These are phyloP conservation scores for Capromys pilorides DNA, from an alignment of 2,797 vertebrate genomes.

Conservation along the genomic window DNA sequence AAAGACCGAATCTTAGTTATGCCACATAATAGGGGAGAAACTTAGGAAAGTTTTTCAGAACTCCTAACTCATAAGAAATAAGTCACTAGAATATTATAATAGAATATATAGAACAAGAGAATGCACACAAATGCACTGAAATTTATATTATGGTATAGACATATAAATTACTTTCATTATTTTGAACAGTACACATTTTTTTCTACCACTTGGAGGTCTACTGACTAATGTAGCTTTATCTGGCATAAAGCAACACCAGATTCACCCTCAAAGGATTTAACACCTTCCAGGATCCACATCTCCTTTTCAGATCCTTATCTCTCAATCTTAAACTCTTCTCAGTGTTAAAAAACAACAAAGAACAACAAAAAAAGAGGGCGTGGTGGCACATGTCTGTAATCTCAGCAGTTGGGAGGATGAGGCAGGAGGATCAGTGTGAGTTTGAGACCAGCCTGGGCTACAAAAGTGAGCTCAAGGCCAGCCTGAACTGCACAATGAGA, in stretches of 20 bases:
- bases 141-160: neutral
- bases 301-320: slow-evolving; percentile 14
- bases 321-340: slow-evolving; percentile 17
- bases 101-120: neutral
- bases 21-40: neutral
- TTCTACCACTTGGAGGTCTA: neutral
- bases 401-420: no score
- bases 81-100: neutral
- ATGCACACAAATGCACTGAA: neutral
- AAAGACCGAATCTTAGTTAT: slow-evolving; percentile 20
- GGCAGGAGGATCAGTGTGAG: no score
- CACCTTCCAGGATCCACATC: neutral
- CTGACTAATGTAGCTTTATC: neutral
- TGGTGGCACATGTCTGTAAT: no score
- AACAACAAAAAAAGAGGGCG: no score
- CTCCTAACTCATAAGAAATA: neutral
- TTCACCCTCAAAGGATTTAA: neutral
- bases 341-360: neutral
- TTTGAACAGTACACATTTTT: slow-evolving; percentile 40
- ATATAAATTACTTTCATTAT: slow-evolving; percentile 1
- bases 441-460: no score
- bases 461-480: no score
- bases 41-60: slow-evolving; percentile 21
- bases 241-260: neutral
- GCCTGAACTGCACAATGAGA: no score